Evolutionary conservation across 2,113 vertebrate genomes (phyloP), one percentile per base, ranked within the genome.

Genomic region (Anser cygnoides): DNA sequence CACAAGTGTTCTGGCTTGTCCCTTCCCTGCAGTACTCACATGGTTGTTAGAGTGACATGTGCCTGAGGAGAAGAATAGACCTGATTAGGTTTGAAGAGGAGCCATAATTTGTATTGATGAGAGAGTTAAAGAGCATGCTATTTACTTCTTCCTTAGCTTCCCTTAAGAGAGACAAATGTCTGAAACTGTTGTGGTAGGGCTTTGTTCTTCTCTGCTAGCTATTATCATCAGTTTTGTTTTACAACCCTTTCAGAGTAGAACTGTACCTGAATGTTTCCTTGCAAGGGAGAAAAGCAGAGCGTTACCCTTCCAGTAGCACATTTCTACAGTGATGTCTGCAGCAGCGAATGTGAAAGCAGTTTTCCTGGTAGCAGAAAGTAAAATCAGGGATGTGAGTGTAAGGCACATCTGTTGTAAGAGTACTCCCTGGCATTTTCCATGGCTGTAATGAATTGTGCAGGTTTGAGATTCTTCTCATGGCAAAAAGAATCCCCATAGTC

Each of bases 391-490:
- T 72, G 76, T 31, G 20, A 86, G 13, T 41, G 37, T 84, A 75
- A 39, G 70, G 52, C 49, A 74, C 43, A 76, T 74, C 78, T 82
- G 29, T 13, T 92, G 57, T 78, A 63, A 72, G 89, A 93, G 73
- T 76, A 65, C 58, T 61, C 29, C 43, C 55, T 72, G 52, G 26
- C 33, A 68, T 96, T 88, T 86, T 74, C 63, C 33, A 33, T 35
- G 68, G 6, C 37, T 77, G 25, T 52, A 84, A 89, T 39, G 43
- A 67, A 44, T 90, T 84, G 68, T 9, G 1, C 57, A 84, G 52
- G 68, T 81, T 90, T 79, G 37, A 54, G 61, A 67, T 94, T 84
- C 75, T 75, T 81, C 75, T 77, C 50, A 10, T 52, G 49, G 68
- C 57, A 74, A 46, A 83, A 81, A 75, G 35, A 52, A 92, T 88